Percentiles rank a stretch among this genome's conserved stretches.
These are phyloP conservation scores for Therioaphis trifolii DNA, from an alignment of 2,888 invertebrate genomes.

Conservation along the genomic window DNA sequence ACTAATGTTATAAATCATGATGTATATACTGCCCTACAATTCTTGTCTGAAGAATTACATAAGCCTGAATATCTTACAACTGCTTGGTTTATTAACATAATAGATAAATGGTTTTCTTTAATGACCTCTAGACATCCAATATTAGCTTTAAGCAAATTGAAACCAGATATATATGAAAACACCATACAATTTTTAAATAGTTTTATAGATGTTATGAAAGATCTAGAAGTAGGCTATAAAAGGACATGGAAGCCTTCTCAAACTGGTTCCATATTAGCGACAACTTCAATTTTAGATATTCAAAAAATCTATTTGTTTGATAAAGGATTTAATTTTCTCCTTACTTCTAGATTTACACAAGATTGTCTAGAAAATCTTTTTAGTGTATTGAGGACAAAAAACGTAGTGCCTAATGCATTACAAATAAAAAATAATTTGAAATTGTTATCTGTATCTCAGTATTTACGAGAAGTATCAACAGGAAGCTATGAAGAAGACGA, in stretches of 20 bases:
- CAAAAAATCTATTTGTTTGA: background rate
- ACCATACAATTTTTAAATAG: background rate
- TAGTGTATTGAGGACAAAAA: background rate
- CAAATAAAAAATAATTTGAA: constrained; percentile 33
- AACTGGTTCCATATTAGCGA: background rate
- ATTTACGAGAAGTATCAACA: background rate
- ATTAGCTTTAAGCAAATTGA: background rate
- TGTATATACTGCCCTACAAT: constrained; percentile 9
- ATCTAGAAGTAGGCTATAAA: constrained; percentile 19
- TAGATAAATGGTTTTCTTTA: constrained; percentile 2
- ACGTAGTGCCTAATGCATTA: constrained; percentile 9
- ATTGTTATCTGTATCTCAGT: constrained; percentile 27
- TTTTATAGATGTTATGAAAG: background rate
- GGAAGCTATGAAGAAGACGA: constrained; percentile 15
- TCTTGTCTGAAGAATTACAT: constrained; percentile 15
- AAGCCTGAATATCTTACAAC: constrained; percentile 21
- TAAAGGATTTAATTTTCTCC: background rate
- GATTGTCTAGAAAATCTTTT: constrained; percentile 27
- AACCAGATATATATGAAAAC: background rate
- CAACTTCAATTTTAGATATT: background rate
- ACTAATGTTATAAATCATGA: background rate
- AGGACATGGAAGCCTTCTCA: constrained; percentile 1
- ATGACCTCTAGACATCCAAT: constrained; percentile 6
- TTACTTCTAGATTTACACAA: too few relatives aligned
- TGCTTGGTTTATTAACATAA: constrained; percentile 15